Evolutionary conservation across 2,888 invertebrate species (phyloP), one percentile per base, ranked within the genome.

Genomic region (Drosophila niveifrons): DNA sequence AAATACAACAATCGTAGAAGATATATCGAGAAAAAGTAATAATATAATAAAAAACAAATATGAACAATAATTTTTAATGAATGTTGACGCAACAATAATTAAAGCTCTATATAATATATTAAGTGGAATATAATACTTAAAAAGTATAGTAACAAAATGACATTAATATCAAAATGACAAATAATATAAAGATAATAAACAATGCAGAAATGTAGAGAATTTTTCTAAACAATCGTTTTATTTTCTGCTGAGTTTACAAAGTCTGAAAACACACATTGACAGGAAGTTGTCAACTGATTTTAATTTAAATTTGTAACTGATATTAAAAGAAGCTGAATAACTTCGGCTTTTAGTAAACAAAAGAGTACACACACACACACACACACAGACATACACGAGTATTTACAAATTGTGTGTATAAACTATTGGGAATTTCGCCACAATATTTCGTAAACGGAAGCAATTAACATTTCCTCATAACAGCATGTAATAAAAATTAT

Each of bases 401-500:
- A 31, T 31, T 39, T 17, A 47, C 18, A 29, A 17, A 53, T 57
- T 39, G 47, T 53, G 47, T 56, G 50, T 48, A 57, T 44, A 66
- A 52, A 52, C 50, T 56, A 72, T 72, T 41, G 58, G 43, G 18
- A 29, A 44, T 46, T 64, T 55, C 29, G 57, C 52, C 43, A 61
- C 52, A 61, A 63, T 56, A 78, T 85, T 89, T 89, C 68, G 89
- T 78, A 83, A 84, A 84, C 89, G 84, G 84, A 84, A 84, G 75
- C 89, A 84, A 87, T 89, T 84, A 89, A 83, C 84, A 72, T 83
- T 80, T 87, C 84, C 81, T 65, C 81, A 83, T 74, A 86, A 86
- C 72, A 80, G 61, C 88, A 70, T 76, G 89, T 85, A 89, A 89
- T 85, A 89, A 89, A 85, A 85, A 89, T 87, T 85, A 89, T 88